Evolutionary conservation across 2,113 vertebrate species (phyloP), one percentile per base, ranked within the genome.

Genomic region (Pogona vitticeps): DNA sequence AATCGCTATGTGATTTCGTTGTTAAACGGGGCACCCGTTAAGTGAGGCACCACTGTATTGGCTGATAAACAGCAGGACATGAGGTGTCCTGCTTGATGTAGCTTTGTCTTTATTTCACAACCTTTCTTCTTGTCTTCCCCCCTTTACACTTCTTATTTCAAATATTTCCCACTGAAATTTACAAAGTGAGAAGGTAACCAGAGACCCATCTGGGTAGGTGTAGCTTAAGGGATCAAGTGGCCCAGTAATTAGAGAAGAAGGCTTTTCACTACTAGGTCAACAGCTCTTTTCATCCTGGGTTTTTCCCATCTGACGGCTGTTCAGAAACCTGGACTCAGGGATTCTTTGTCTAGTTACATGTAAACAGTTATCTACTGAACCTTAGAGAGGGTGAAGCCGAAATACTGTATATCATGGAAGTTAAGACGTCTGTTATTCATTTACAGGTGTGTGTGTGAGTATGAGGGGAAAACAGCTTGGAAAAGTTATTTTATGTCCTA

Each of bases 211-310:
- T 20, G 80, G 36, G 20, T 46, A 84, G 56, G 23, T 61, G 0
- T 1, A 13, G 36, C 67, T 2, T 0, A 63, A 80, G 68, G 80
- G n/a, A 75, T 88, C 82, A 10, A 82, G 77, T 59, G 77, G 59
- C 73, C 73, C 79, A 0, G 0, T 46, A 68, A 73, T n/a, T 36
- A 14, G 61, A 89, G 84, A 68, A 6, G 18, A 26, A 77, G 23
- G 13, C 0, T 0, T 68, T 88, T 91, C 82, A 63, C 21, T 81
- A 81, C 76, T 65, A 65, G 36, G 31, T 75, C 28, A 65, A 85
- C 79, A 36, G 10, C 87, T 94, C 91, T 71, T 71, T 79, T 65
- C 86, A 88, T 36, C 38, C 21, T 52, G 31, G 59, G 38, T 36
- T 83, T 0, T 84, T 88, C 72, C 72, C 0, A 0, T 67, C 65